Base-by-base conservation (phyloP, 1,140 invertebrate genomes). In the Cryptotermes secundus region DNA sequence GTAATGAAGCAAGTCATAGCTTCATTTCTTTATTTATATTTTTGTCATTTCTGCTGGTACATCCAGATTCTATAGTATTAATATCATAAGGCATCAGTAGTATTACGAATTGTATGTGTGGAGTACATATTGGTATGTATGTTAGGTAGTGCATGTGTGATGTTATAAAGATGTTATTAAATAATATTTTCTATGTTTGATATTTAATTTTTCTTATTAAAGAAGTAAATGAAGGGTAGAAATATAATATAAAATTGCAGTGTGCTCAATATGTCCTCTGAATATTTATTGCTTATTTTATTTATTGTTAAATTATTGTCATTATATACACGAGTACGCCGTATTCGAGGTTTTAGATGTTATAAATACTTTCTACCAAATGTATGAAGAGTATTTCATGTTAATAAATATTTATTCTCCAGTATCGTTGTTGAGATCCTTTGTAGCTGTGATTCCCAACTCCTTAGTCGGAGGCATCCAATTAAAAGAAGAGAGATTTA, bases 401-500 rank as follows among this genome's bases (percentile, higher is more conserved):
- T 72, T 31, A 72, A 72, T 72, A 72, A 72, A 72, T 72, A 72
- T 72, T 72, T 72, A 72, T 72, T 72, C 19, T 31, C 59, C 59
- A 2, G 26, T 31, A 72, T 31, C 26, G 14, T 26, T 72, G 59
- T 72, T 31, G 31, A 72, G 26, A 14, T 72, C 45, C 6, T 72
- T 72, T n/a, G 7, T 59, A 59, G 53, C 1, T n/a, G n/a, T n/a
- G n/a, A n/a, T n/a, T n/a, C n/a, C n/a, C n/a, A n/a, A n/a, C n/a
- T n/a, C n/a, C n/a, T n/a, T n/a, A n/a, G n/a, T n/a, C n/a, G n/a
- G n/a, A n/a, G n/a, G n/a, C n/a, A n/a, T n/a, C n/a, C n/a, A n/a
- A n/a, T n/a, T n/a, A n/a, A n/a, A n/a, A n/a, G n/a, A n/a, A n/a
- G n/a, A n/a, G n/a, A n/a, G n/a, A n/a, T n/a, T n/a, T n/a, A n/a